These are phyloP conservation scores for Polydrusus cervinus DNA, from an alignment of 2,888 invertebrate genomes.

Conservation along the genomic window DNA sequence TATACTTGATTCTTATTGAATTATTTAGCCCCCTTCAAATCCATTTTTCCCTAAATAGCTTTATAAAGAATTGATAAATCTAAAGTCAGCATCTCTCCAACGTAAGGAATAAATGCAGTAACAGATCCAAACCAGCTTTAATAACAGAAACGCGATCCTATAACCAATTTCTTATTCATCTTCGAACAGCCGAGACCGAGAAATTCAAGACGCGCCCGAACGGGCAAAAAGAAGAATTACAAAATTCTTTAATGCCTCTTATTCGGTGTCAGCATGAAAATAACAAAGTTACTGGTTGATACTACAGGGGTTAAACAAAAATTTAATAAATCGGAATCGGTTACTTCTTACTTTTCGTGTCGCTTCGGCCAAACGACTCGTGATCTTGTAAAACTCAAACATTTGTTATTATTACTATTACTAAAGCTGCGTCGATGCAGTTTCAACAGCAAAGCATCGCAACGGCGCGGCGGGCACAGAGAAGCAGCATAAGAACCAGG, in stretches of 20 bases:
- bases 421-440: too few relatives aligned
- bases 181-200: conserved; percentile 25
- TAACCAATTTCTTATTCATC: conserved; percentile 34
- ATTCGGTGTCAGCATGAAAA: conserved; percentile 1
- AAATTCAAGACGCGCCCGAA: conserved; percentile 21
- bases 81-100: background rate
- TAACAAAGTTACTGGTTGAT: background rate
- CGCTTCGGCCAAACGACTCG: too few relatives aligned
- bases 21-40: background rate
- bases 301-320: conserved; percentile 1
- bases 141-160: conserved; percentile 34
- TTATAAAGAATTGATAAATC: background rate
- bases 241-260: background rate
- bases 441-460: too few relatives aligned
- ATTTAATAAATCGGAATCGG: too few relatives aligned
- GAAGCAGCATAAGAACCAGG: too few relatives aligned
- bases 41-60: background rate
- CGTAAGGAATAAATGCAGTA: conserved; percentile 21
- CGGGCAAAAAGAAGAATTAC: conserved; percentile 15
- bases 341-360: too few relatives aligned
- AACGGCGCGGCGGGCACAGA: too few relatives aligned
- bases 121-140: conserved; percentile 33
- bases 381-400: too few relatives aligned
- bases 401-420: too few relatives aligned
- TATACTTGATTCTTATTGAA: too few relatives aligned